These are phyloP conservation scores for Pristiophorus japonicus DNA, from an alignment of 2,113 vertebrate species.

Conservation along the genomic window DNA sequence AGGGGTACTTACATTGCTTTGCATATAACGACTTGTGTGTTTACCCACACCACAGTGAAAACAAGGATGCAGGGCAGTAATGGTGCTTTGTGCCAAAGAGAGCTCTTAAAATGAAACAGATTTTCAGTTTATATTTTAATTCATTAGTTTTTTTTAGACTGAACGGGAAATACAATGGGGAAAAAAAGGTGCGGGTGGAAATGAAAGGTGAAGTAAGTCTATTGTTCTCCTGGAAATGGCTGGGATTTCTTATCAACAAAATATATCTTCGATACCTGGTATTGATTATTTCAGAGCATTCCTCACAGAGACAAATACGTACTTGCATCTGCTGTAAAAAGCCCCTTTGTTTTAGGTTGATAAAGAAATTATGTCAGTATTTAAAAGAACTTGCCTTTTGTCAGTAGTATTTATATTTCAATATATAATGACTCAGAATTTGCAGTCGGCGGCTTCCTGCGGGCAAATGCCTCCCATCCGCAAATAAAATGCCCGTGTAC, in stretches of 20 bases:
- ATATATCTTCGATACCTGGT: background rate
- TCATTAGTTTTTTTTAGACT: background rate
- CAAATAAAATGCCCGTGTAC: too few species aligned
- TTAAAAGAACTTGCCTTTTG: background rate
- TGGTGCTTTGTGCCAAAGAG: background rate
- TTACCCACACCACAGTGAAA: background rate
- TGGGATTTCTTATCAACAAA: background rate
- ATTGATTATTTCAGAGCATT: background rate
- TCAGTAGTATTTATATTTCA: background rate
- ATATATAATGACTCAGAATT: too few species aligned
- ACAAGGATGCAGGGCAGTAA: background rate
- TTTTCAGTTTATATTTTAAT: background rate
- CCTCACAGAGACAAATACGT: background rate
- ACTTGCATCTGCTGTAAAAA: background rate
- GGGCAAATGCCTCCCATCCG: too few species aligned
- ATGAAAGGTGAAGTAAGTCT: background rate
- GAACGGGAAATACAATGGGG: background rate
- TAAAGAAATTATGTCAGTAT: background rate
- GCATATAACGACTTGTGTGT: background rate
- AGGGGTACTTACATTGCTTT: background rate
- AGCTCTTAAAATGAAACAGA: background rate
- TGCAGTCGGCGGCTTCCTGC: too few species aligned
- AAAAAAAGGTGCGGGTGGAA: background rate
- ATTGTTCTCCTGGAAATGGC: background rate
- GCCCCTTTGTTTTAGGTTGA: background rate